Evolutionary conservation across 1,140 invertebrate species (phyloP).

Genomic region (Bombus consobrinus): DNA sequence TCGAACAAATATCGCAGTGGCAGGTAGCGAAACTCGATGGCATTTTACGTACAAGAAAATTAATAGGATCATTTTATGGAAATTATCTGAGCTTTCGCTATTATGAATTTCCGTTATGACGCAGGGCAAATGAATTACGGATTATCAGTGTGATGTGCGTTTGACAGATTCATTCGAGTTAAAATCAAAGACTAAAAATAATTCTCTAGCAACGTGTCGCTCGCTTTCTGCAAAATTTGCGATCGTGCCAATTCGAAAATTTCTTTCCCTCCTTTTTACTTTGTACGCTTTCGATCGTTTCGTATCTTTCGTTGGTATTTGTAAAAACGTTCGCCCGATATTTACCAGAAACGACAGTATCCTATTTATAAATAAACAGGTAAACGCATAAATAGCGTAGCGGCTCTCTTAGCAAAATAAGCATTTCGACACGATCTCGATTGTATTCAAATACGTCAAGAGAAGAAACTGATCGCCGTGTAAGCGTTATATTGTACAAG

Average conservation of each 20-base stretch:
- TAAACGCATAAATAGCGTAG: conserved; percentile 16
- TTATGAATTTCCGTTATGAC: neutral
- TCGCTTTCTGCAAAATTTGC: too few species aligned
- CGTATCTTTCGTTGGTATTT: neutral
- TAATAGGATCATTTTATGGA: neutral
- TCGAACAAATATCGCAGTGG: too few species aligned
- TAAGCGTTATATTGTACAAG: conserved; percentile 1
- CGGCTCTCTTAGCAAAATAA: neutral
- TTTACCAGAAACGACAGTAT: too few species aligned
- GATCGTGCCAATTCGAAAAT: neutral
- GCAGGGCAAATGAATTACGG: neutral
- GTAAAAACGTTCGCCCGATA: too few species aligned
- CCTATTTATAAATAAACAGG: neutral
- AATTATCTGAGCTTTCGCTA: neutral
- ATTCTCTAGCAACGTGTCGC: too few species aligned
- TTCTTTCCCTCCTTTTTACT: neutral
- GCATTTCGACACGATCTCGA: conserved; percentile 11
- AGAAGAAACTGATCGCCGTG: conserved; percentile 8
- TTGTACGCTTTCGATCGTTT: neutral
- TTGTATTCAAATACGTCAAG: neutral
- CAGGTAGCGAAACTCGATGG: neutral
- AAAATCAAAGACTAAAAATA: neutral
- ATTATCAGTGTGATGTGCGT: fast-evolving
- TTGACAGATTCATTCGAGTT: neutral
- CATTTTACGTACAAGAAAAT: neutral